phyloP scores from a whole-genome alignment of 2,797 vertebrate genomes.

The Apogon talboti region DNA sequence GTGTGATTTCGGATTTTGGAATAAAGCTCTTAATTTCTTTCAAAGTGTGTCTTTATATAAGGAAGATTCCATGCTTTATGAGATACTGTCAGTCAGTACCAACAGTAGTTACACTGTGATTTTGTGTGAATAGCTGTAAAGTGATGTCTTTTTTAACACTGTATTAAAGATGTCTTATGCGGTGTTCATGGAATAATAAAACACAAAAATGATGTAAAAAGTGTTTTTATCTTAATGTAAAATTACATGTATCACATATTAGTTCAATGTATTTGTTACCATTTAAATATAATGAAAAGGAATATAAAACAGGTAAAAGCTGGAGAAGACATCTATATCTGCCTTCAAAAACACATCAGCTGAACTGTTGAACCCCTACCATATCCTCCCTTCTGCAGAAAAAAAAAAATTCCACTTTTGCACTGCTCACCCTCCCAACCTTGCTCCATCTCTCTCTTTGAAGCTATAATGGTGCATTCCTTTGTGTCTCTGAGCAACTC shows the following conservation, averaged over 20 bases:
- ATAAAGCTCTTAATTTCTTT: constrained; percentile 12
- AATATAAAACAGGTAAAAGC: too few species aligned
- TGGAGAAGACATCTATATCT: not conserved
- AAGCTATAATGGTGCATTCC: constrained; percentile 64
- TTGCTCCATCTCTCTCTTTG: constrained; percentile 40
- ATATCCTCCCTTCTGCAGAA: not conserved
- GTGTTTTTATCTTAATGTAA: not conserved
- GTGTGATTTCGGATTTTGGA: constrained; percentile 17
- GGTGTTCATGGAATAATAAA: constrained; percentile 29
- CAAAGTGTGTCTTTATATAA: not conserved
- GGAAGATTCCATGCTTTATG: constrained; percentile 11
- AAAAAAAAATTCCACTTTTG: not conserved
- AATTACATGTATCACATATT: not conserved
- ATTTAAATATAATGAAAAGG: not conserved
- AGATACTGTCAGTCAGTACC: constrained; percentile 12
- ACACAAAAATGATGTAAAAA: not conserved
- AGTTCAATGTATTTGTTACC: not conserved
- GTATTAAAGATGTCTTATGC: constrained; percentile 26
- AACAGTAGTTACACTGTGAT: constrained; percentile 18
- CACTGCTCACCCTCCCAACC: not conserved
- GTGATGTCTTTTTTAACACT: not conserved
- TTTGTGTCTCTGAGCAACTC: constrained; percentile 59
- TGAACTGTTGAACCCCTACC: constrained; percentile 6
- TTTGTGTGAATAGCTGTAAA: constrained; percentile 18
- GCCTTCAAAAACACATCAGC: not conserved